Evolutionary conservation across 2,113 vertebrate genomes (phyloP), one percentile per base, ranked within the genome.

Genomic region (Hypanus sabinus): DNA sequence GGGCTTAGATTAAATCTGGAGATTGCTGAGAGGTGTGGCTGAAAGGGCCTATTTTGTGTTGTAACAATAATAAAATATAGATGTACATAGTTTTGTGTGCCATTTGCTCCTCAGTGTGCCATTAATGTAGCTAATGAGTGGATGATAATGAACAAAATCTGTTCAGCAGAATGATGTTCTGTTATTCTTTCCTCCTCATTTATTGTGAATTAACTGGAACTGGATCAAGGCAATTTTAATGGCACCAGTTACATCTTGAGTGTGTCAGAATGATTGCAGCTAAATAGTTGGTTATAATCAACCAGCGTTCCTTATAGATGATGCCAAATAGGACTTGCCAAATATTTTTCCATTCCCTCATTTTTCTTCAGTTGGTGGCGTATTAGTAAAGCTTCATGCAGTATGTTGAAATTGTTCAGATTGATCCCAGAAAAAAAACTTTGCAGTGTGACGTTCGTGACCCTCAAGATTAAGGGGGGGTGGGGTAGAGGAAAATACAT

Each of bases 211-310:
- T n/a, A n/a, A 88, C 83, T 88, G 57, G 85, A 90, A 68, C 62
- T 90, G 85, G 85, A 90, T 90, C 85, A 90, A 90, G 85, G 85
- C n/a, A n/a, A 90, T 90, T 65, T 90, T 65, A 65, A 65, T 65
- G 85, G 60, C 60, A 65, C 60, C 33, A 65, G 65, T 30, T 90
- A n/a, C 85, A 90, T 68, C 60, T 68, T 68, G 60, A 90, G 57
- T 62, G 85, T 90, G 60, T 62, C 85, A 90, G 60, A 90, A 33
- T 16, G 5, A 90, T 33, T 90, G 33, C 5, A 90, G 30, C 30
- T 65, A 90, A 90, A 27, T 65, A 9, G 60, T 90, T 68, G 60
- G 27, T 68, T 90, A 22, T 36, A 90, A 90, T 7, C 57, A n/a
- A 30, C 60, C 65, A 90, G 65, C 30, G 10, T 65, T 68, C 60